These are phyloP conservation scores for Apis mellifera DNA, from an alignment of 1,140 invertebrate genomes.

Conservation along the genomic window Amel_HAv3.1 CM009942.2:4308001-4308500, in stretches of 20 bases:
- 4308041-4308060: not conserved
- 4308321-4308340: constrained; percentile 27
- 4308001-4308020: not conserved
- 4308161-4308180: not conserved
- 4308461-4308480: constrained; percentile 66
- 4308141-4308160: constrained; percentile 29
- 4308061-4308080: constrained; percentile 28
- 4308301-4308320: no score
- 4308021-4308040: not conserved
- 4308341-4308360: not conserved
- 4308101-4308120: not conserved
- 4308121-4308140: constrained; percentile 35
- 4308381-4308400: not conserved
- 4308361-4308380: constrained; percentile 27
- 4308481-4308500: constrained; percentile 5
- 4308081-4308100: constrained; percentile 29
- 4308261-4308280: not conserved
- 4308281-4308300: not conserved
- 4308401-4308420: constrained; percentile 12
- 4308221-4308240: constrained; percentile 63
- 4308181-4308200: no score
- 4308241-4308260: constrained; percentile 44
- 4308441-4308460: constrained; percentile 61
- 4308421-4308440: not conserved
- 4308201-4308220: constrained; percentile 34